These are phyloP conservation scores for Rhizoglyphus robini DNA, from an alignment of 1,140 invertebrate genomes.

Conservation along the genomic window DNA sequence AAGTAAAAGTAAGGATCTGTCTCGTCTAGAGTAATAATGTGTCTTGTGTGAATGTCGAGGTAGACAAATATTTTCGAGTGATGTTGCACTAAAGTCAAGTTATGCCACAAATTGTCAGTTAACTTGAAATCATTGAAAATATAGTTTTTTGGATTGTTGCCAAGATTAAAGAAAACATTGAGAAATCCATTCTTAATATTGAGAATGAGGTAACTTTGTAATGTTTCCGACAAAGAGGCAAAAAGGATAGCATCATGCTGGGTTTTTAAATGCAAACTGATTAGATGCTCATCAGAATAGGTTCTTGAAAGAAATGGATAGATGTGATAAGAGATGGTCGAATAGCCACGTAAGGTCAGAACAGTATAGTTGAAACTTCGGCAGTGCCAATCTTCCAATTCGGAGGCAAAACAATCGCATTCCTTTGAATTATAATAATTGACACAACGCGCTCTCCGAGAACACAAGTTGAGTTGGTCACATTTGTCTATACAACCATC, in stretches of 20 bases:
- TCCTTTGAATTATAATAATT: conserved; percentile 72
- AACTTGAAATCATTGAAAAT: conserved; percentile 2
- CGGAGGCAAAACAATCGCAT: conserved; percentile 79
- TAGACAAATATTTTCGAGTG: conserved; percentile 57
- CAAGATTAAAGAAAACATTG: conserved; percentile 66
- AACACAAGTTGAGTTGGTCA: conserved; percentile 62
- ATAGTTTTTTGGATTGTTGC: conserved; percentile 44
- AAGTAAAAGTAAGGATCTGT: conserved; percentile 64
- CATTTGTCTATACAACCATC: conserved; percentile 43
- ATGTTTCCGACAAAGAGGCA: conserved; percentile 33
- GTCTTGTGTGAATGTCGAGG: conserved; percentile 39
- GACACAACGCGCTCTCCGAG: conserved; percentile 63
- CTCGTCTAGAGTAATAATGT: conserved; percentile 52
- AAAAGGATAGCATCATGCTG: conserved; percentile 21
- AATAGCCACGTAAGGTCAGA: conserved; percentile 70
- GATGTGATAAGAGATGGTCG: conserved; percentile 77
- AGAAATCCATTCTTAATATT: conserved; percentile 61
- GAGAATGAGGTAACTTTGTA: conserved; percentile 64
- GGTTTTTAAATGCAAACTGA: conserved; percentile 76
- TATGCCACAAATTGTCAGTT: conserved; percentile 64
- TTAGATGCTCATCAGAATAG: conserved; percentile 65
- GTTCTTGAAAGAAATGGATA: conserved; percentile 83
- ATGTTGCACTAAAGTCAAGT: conserved; percentile 67
- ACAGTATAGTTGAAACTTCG: conserved; percentile 55
- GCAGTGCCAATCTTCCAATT: conserved; percentile 74